Evolutionary conservation across 2,888 invertebrate species (phyloP).

Genomic region (Polydrusus pterygomalis): DNA sequence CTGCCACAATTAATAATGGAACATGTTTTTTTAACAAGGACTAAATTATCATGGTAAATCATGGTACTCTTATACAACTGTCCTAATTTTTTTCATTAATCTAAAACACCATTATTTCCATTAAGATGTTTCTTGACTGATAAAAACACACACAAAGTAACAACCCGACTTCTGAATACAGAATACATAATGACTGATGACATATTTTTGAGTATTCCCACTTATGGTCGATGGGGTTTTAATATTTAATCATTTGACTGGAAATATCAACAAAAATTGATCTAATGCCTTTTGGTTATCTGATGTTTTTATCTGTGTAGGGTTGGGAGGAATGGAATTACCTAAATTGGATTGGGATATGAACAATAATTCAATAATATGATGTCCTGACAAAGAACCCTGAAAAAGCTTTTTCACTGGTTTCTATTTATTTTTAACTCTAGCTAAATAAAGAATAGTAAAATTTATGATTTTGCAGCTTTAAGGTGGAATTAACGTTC

Average conservation of each 20-base stretch:
- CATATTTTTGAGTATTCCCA: slow-evolving; percentile 48
- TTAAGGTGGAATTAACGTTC: too few relatives aligned
- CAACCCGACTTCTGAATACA: slow-evolving; percentile 25
- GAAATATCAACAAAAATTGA: slow-evolving; percentile 45
- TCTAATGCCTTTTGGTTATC: slow-evolving; percentile 49
- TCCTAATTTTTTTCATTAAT: slow-evolving; percentile 24
- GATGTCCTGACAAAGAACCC: background rate
- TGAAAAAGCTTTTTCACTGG: too few relatives aligned
- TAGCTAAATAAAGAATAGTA: too few relatives aligned
- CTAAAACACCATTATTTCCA: slow-evolving; percentile 34
- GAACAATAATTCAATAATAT: background rate
- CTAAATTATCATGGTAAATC: background rate
- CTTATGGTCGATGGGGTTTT: slow-evolving; percentile 38
- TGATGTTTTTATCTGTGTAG: slow-evolving; percentile 10
- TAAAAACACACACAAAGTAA: slow-evolving; percentile 40
- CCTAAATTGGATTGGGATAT: background rate
- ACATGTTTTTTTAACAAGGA: too few relatives aligned
- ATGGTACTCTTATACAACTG: slow-evolving; percentile 11
- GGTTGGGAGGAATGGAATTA: background rate
- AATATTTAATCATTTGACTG: slow-evolving; percentile 52
- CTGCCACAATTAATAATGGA: too few relatives aligned
- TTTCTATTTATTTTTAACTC: too few relatives aligned
- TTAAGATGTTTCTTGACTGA: slow-evolving; percentile 44
- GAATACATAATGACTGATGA: slow-evolving; percentile 48
- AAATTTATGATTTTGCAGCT: too few relatives aligned